A percentile compares a stretch with the other conserved stretches of the same genome.
Conservation (phyloP, 2,113 vertebrate genomes). For the Meleagris gallopavo region DNA sequence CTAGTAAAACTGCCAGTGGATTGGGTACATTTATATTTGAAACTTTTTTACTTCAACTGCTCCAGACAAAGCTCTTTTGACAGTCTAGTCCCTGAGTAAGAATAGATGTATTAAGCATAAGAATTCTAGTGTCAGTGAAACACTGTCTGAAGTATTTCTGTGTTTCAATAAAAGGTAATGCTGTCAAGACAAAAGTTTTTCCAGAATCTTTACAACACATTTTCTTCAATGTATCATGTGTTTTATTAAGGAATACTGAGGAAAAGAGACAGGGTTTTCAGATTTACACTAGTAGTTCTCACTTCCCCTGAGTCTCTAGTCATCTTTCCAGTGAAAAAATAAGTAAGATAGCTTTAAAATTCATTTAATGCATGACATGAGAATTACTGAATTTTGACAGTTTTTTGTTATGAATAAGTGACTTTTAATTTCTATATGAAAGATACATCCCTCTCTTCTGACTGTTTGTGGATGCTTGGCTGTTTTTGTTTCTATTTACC, state of each 20-base stretch:
- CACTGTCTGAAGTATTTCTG: neutral
- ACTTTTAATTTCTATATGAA: neutral
- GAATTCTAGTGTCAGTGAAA: neutral
- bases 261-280: accelerated
- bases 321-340: neutral
- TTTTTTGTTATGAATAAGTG: neutral
- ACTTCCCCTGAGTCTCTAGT: neutral
- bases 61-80: neutral
- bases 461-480: neutral
- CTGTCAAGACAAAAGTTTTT: neutral
- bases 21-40: neutral
- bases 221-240: neutral
- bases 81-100: neutral
- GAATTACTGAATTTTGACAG: neutral
- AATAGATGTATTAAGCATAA: neutral
- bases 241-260: neutral
- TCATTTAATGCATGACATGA: neutral
- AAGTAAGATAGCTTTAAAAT: neutral
- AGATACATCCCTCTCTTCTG: neutral
- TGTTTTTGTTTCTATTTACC: neutral
- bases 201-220: neutral
- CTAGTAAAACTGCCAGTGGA: neutral
- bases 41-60: neutral
- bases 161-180: neutral
- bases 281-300: neutral